These are phyloP conservation scores for Harpagoxenus sublaevis DNA, from an alignment of 2,888 invertebrate genomes.

Conservation along the genomic window DNA sequence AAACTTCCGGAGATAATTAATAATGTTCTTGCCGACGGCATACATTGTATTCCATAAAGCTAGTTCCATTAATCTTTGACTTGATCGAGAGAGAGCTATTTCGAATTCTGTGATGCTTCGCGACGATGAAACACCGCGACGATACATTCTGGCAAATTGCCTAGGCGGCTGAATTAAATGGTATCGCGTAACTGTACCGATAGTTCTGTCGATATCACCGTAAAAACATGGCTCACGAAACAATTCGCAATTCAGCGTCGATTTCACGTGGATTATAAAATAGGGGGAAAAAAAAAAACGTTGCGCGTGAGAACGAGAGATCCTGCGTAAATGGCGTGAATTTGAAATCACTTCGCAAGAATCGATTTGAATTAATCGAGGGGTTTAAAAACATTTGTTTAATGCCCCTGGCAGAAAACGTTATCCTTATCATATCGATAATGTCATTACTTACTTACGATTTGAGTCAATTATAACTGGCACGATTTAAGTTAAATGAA, in stretches of 20 bases:
- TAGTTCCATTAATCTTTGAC: constrained; percentile 32
- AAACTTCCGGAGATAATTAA: constrained; percentile 19
- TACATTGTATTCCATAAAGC: not conserved
- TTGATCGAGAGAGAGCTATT: constrained; percentile 32
- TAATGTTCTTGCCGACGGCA: not conserved
- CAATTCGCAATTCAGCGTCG: constrained; percentile 11
- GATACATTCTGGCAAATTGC: constrained; percentile 24
- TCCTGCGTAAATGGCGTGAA: not conserved
- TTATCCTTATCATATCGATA: constrained; percentile 2
- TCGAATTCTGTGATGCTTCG: constrained; percentile 8
- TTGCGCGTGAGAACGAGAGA: constrained; percentile 3
- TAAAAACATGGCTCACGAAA: constrained; percentile 22
- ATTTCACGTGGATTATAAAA: constrained; percentile 21
- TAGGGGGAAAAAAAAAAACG: not conserved
- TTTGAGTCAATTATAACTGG: constrained; percentile 38
- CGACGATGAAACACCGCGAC: constrained; percentile 27
- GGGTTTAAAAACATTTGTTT: not conserved
- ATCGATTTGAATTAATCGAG: not conserved
- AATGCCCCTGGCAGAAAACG: not conserved
- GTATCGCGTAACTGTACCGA: not conserved
- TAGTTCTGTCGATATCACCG: constrained; percentile 17
- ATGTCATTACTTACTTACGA: constrained; percentile 17
- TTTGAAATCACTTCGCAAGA: not conserved
- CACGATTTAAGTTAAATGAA: constrained; percentile 8
- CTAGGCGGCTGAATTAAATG: constrained; percentile 19